Base-by-base conservation (phyloP, 2,888 invertebrate genomes). In the Harpalus rufipes region DNA sequence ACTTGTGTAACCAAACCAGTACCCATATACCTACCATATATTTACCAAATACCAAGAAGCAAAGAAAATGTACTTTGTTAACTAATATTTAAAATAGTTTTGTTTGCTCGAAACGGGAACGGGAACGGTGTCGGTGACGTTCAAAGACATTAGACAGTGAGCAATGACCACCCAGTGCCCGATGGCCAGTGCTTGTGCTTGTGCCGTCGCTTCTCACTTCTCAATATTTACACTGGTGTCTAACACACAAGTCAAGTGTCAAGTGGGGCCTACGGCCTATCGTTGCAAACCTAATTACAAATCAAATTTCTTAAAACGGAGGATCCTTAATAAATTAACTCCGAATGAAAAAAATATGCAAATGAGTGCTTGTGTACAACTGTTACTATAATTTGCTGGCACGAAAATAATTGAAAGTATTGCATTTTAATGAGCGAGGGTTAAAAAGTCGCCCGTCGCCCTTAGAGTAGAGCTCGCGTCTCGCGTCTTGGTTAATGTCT, bases 401-500 rank as follows among this genome's bases (percentile, higher is more conserved):
- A 89, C 89, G 88, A 90, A 90, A 90, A 91, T 90, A 91, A 91
- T 90, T 91, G 89, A 89, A 89, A 89, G 89, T 88, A 88, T 88
- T 88, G 88, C 89, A 89, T 90, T 89, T 90, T 89, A 88, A 89
- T 87, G 86, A 86, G 86, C 86, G 88, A 88, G 88, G 88, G 88
- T 85, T 79, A 83, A 85, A 85, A 81, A 81, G 59, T 74, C 59
- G 80, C 78, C 76, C 79, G 63, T 80, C 10, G 1, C 10, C 44
- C 44, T 32, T 32, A 32, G 32, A 32, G 32, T 32, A 32, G 32
- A 51, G 58, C 44, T 61, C 39, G 82, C 65, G 81, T 41, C 86
- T 86, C 88, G 88, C 86, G 88, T 88, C 89, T 90, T 90, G 90
- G 90, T 90, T 91, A 91, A 91, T 91, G 90, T 90, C 90, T 91